Base-by-base conservation (phyloP, 2,888 invertebrate species). In the Eurytoma adleriae region DNA sequence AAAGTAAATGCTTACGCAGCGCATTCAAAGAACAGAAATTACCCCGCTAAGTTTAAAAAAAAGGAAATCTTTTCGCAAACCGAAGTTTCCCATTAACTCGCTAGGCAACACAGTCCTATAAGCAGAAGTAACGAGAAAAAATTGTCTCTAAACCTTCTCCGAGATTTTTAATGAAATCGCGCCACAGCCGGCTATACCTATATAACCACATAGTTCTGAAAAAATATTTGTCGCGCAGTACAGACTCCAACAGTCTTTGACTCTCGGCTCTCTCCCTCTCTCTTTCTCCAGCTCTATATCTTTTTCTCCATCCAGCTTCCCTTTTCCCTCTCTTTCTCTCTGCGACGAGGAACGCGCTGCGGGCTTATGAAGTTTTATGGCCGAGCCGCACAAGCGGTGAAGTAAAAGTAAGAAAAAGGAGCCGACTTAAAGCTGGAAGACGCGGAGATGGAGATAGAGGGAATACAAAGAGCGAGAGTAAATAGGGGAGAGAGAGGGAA, bases 321-420 rank as follows among this genome's bases (percentile, higher is more conserved):
- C 24, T 48, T 48, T 48, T 59, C 7, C 67, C 13, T 72, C 59
- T 59, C 57, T 52, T 30, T 76, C 27, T 67, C 57, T 24, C 13
- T 40, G 62, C 54, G 48, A 40, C 40, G 69, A 54, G 54, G 27
- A 18, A 18, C 61, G 61, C 24, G 69, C 27, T 59, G 27, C 67
- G 40, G 52, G 70, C 79, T 79, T 79, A 79, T 79, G 79, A 79
- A 79, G 79, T 79, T 79, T 79, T 79, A 79, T 79, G 70, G 79
- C 66, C 70, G 40, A 50, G 20, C 13, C 16, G 71, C 56, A 66
- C 18, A 50, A 57, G 48, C 40, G 24, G 16, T 12, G 20, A 50
- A 18, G 57, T 10, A 74, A 54, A 72, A 73, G 78, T 72, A 72
- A 78, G 78, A 67, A 78, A 78, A 78, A 72, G 30, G 72, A 72